These are phyloP conservation scores for Sesia apiformis DNA, from an alignment of 2,888 invertebrate genomes.

Conservation along the genomic window DNA sequence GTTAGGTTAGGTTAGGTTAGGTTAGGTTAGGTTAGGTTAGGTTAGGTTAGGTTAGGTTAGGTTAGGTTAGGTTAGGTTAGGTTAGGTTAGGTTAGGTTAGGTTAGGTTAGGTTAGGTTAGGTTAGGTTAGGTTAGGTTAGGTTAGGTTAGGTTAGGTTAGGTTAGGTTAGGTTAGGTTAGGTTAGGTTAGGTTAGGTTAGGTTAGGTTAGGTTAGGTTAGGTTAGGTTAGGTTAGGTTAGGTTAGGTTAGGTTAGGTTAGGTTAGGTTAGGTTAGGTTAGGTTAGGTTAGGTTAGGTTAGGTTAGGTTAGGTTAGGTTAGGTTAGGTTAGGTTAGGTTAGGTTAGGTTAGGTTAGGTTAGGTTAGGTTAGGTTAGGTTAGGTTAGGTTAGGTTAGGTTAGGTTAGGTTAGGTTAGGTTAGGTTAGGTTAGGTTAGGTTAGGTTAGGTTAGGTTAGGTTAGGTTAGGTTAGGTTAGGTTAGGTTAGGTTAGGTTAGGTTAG, in stretches of 20 bases:
- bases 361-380: not conserved
- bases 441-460: not conserved
- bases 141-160: not conserved
- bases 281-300: conserved; percentile 2
- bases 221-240: conserved; percentile 2
- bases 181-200: not conserved
- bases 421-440: not conserved
- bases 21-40: not conserved
- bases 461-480: not conserved
- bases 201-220: conserved; percentile 3
- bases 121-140: conserved; percentile 1
- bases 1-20: not conserved
- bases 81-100: not conserved
- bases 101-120: not conserved
- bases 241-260: conserved; percentile 2
- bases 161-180: not conserved
- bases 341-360: not conserved
- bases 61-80: not conserved
- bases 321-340: not conserved
- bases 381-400: not conserved
- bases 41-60: not conserved
- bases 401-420: not conserved
- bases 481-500: not conserved
- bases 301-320: not conserved
- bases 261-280: conserved; percentile 2